Percentiles rank a stretch among this genome's conserved stretches.
Evolutionary conservation across 2,113 vertebrate species (phyloP).

Genomic region (Cichladusa arquata): DNA sequence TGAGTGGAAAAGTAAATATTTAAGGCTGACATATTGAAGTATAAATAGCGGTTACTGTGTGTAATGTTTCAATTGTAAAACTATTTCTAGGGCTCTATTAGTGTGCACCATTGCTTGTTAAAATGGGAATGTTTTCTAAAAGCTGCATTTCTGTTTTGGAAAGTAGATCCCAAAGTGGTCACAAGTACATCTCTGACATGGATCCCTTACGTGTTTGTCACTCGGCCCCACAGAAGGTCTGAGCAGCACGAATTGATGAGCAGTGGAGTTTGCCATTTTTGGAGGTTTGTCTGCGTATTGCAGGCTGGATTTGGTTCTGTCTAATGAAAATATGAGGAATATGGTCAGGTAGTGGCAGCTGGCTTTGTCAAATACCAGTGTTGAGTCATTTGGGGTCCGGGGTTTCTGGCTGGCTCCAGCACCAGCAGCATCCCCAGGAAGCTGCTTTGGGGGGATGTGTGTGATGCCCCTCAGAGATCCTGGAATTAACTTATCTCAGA

Average conservation of each 20-base stretch:
- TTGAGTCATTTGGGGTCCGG: fast-evolving
- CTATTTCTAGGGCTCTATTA: not conserved
- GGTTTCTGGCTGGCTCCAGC: fast-evolving
- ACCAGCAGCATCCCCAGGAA: not conserved
- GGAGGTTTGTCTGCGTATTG: not conserved
- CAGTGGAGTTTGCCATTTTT: not conserved
- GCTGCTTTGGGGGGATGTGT: not conserved
- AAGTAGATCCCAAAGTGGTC: not conserved
- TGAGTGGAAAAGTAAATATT: constrained; percentile 54
- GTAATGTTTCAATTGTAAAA: constrained; percentile 32
- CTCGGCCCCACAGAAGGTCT: not conserved
- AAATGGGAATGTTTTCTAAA: not conserved
- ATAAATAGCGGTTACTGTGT: constrained; percentile 39
- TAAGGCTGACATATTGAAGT: constrained; percentile 40
- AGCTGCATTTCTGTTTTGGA: not conserved
- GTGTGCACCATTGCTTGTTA: not conserved
- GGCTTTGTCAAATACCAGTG: fast-evolving
- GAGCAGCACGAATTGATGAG: not conserved
- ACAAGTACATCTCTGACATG: fast-evolving
- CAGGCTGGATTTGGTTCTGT: not conserved
- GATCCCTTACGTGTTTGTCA: not conserved
- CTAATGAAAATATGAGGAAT: not conserved
- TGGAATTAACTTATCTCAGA: not conserved
- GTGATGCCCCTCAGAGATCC: not conserved
- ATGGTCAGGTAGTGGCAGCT: not conserved